phyloP scores from a whole-genome alignment of 1,140 invertebrate genomes.

The Hormaphis cornu region DNA sequence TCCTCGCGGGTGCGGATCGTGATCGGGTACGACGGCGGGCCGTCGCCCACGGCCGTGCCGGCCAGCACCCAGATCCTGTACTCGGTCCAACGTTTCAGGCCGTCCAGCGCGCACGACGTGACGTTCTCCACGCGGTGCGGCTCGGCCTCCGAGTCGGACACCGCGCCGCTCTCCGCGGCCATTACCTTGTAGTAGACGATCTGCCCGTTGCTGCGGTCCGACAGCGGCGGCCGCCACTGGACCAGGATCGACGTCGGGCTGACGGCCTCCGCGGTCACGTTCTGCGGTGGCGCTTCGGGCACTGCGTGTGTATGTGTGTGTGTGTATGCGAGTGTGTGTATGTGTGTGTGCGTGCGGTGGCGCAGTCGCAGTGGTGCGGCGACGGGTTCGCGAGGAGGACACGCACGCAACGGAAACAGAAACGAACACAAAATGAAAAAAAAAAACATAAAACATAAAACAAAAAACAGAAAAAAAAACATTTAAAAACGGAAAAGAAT shows the following conservation, averaged over 20 bases:
- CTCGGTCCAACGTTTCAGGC: conserved; percentile 86
- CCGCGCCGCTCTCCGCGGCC: conserved; percentile 67
- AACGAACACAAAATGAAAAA: neutral
- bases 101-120: conserved; percentile 69
- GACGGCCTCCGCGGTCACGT: conserved; percentile 75
- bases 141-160: conserved; percentile 70
- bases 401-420: neutral
- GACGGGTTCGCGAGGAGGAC: too few relatives aligned
- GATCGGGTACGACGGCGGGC: conserved; percentile 78
- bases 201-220: conserved; percentile 71
- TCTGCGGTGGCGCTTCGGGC: conserved; percentile 88
- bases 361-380: too few relatives aligned
- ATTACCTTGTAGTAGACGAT: conserved; percentile 93
- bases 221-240: conserved; percentile 80
- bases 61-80: conserved; percentile 92
- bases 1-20: conserved; percentile 91
- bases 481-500: neutral
- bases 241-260: conserved; percentile 81
- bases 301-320: conserved; percentile 48
- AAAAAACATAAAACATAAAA: neutral
- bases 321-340: too few relatives aligned
- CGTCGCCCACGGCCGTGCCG: conserved; percentile 85
- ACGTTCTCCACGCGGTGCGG: conserved; percentile 62
- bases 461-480: neutral
- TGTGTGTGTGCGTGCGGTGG: too few relatives aligned